phyloP scores from a whole-genome alignment of 1,140 invertebrate species.

The Andricus grossulariae region DNA sequence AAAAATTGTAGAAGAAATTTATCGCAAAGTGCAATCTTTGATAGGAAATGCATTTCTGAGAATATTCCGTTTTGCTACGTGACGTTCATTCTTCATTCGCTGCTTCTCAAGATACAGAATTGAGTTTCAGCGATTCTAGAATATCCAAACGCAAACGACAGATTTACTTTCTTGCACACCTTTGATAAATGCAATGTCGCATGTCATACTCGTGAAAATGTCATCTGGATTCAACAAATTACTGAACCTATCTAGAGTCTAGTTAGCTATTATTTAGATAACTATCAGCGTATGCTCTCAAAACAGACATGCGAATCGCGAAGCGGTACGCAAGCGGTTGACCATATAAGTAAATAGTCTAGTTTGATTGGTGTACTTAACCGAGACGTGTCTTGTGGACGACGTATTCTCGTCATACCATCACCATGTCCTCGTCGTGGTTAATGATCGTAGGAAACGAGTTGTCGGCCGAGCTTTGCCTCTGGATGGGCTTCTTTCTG shows the following conservation, averaged over 20 bases:
- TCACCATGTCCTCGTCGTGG: conserved; percentile 74
- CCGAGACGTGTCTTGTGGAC: conserved; percentile 55
- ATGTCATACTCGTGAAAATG: conserved; percentile 51
- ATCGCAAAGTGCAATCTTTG: conserved; percentile 13
- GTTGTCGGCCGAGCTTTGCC: conserved; percentile 73
- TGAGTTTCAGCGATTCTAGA: conserved; percentile 35
- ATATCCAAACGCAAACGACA: conserved; percentile 43
- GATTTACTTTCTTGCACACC: conserved; percentile 40
- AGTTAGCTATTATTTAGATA: conserved; percentile 62
- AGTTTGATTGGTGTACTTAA: conserved; percentile 55
- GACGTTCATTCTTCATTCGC: background rate
- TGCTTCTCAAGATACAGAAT: background rate
- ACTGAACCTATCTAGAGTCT: conserved; percentile 64
- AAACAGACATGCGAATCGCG: conserved; percentile 47
- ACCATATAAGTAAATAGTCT: conserved; percentile 56
- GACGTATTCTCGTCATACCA: conserved; percentile 69
- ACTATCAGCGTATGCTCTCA: conserved; percentile 56
- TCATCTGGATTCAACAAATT: conserved; percentile 63
- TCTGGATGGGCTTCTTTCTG: conserved; percentile 72
- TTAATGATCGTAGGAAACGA: conserved; percentile 71
- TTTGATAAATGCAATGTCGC: conserved; percentile 51
- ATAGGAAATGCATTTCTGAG: background rate
- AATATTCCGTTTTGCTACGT: background rate
- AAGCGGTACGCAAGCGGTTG: conserved; percentile 50
- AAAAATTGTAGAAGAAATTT: conserved; percentile 19